These are phyloP conservation scores for Uria aalge DNA, from an alignment of 2,113 vertebrate species.

Conservation along the genomic window DNA sequence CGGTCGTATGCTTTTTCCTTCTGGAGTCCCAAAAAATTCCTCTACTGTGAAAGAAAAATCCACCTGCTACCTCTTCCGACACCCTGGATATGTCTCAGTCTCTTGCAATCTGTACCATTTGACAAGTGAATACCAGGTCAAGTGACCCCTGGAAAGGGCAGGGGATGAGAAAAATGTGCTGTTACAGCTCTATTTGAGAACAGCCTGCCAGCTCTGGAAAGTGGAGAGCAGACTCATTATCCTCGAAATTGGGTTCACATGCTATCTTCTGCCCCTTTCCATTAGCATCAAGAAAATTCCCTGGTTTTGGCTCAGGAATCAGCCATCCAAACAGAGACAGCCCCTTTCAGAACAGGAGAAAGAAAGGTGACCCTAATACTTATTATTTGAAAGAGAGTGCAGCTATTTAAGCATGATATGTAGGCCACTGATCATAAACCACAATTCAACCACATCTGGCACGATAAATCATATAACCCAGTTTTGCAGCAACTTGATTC, in stretches of 20 bases:
- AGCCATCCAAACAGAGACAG: neutral
- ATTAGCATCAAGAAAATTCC: slow-evolving; percentile 51
- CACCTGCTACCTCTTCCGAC: neutral
- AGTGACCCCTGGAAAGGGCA: neutral
- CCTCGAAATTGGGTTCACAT: slow-evolving; percentile 42
- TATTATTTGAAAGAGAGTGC: neutral
- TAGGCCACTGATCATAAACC: slow-evolving; percentile 24
- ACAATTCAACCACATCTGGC: slow-evolving; percentile 22
- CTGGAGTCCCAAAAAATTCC: neutral
- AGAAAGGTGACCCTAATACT: slow-evolving; percentile 45
- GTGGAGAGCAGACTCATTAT: slow-evolving; percentile 40
- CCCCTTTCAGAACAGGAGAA: neutral
- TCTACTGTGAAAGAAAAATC: neutral
- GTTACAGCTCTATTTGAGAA: slow-evolving; percentile 30
- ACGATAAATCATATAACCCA: neutral
- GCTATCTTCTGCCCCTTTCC: slow-evolving; percentile 28
- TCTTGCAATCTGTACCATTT: neutral
- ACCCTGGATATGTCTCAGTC: neutral
- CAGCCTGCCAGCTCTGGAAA: slow-evolving; percentile 15
- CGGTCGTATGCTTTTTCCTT: neutral
- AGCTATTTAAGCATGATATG: slow-evolving; percentile 48
- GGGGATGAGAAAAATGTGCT: slow-evolving; percentile 35
- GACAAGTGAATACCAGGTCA: slow-evolving; percentile 1
- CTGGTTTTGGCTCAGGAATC: slow-evolving; percentile 26
- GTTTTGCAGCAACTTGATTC: slow-evolving; percentile 29